phyloP scores from a whole-genome alignment of 2,113 vertebrate species.

The Odontesthes bonariensis region DNA sequence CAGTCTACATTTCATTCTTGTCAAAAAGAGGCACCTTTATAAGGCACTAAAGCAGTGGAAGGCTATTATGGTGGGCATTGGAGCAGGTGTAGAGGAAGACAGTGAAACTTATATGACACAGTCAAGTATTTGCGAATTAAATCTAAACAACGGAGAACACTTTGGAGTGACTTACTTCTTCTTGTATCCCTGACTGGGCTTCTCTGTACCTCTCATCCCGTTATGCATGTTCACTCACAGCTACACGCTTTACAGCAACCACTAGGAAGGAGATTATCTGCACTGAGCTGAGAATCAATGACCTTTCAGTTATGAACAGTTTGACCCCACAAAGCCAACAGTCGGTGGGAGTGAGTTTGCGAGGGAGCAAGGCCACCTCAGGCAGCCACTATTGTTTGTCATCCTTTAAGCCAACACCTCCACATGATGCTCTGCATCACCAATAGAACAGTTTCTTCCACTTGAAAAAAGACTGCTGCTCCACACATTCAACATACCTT shows the following conservation, averaged over 20 bases:
- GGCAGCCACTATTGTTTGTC: slow-evolving; percentile 61
- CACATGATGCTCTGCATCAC: slow-evolving; percentile 59
- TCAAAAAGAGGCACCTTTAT: slow-evolving; percentile 8
- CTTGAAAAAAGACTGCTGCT: slow-evolving; percentile 41
- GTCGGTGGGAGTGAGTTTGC: slow-evolving; percentile 69
- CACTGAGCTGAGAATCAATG: slow-evolving; percentile 26
- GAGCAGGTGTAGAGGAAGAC: slow-evolving; percentile 1
- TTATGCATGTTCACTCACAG: slow-evolving; percentile 13
- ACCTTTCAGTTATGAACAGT: slow-evolving; percentile 61
- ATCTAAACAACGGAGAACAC: slow-evolving; percentile 34
- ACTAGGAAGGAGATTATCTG: slow-evolving; percentile 28
- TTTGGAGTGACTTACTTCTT: slow-evolving; percentile 35
- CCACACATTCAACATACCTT: slow-evolving; percentile 26
- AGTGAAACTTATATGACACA: slow-evolving; percentile 34
- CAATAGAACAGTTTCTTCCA: slow-evolving; percentile 38
- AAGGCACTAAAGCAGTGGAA: not conserved
- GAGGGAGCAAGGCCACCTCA: slow-evolving; percentile 66
- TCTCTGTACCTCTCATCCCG: slow-evolving; percentile 35
- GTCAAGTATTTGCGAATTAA: slow-evolving; percentile 49
- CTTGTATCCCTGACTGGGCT: slow-evolving; percentile 15
- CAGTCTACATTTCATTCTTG: slow-evolving; percentile 20
- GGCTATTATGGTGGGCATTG: not conserved
- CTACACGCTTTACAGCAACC: slow-evolving; percentile 27
- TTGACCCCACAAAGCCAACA: slow-evolving; percentile 60
- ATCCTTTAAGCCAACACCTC: slow-evolving; percentile 60